These are phyloP conservation scores for Ictalurus furcatus DNA, from an alignment of 2,113 vertebrate genomes.

Conservation along the genomic window DNA sequence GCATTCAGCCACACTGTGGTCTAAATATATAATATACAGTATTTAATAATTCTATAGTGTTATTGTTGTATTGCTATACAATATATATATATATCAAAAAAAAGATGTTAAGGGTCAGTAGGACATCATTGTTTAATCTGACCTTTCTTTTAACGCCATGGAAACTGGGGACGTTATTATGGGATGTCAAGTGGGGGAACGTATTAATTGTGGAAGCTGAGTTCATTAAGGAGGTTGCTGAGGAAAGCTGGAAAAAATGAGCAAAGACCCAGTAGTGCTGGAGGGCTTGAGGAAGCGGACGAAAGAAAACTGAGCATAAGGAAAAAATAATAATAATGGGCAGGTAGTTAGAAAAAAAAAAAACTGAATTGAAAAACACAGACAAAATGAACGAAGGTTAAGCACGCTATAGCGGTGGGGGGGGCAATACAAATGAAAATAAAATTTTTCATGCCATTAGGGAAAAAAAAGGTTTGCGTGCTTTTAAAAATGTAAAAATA, in stretches of 20 bases:
- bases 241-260: neutral
- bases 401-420: neutral
- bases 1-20: neutral
- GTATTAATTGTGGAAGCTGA: slow-evolving; percentile 38
- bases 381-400: neutral
- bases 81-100: neutral
- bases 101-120: neutral
- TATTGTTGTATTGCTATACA: neutral
- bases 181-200: slow-evolving; percentile 40
- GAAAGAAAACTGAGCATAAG: neutral
- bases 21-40: neutral
- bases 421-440: too few species aligned
- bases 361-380: neutral
- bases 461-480: neutral
- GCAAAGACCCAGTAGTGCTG: neutral
- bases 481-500: neutral
- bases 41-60: neutral
- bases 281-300: neutral
- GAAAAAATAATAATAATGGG: neutral
- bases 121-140: slow-evolving; percentile 16
- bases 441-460: too few species aligned
- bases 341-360: neutral
- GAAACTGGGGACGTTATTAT: slow-evolving; percentile 38
- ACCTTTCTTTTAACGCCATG: neutral
- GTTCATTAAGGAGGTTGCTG: slow-evolving; percentile 50